phyloP scores from a whole-genome alignment of 2,888 invertebrate species.

The Dyspetes luteomarginatus region DNA sequence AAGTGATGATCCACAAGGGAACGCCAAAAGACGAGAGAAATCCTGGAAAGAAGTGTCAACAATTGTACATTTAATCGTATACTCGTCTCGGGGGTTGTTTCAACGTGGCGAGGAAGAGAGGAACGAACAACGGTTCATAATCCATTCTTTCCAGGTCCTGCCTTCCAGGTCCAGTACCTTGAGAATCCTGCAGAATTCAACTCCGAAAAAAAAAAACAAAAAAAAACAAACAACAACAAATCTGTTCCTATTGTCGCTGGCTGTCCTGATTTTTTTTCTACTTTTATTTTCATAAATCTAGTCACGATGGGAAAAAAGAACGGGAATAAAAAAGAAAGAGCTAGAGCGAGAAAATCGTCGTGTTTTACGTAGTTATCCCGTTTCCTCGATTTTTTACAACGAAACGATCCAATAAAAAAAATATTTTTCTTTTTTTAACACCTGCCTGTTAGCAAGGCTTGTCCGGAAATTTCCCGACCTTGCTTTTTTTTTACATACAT shows the following conservation, averaged over 20 bases:
- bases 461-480: slow-evolving; percentile 43
- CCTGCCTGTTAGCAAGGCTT: slow-evolving; percentile 22
- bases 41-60: slow-evolving; percentile 66
- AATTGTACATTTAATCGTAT: slow-evolving; percentile 13
- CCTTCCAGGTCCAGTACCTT: slow-evolving; percentile 82
- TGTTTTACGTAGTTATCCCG: slow-evolving; percentile 46
- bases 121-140: slow-evolving; percentile 77
- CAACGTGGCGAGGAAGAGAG: slow-evolving; percentile 57
- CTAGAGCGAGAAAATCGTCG: slow-evolving; percentile 33
- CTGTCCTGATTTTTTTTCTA: slow-evolving; percentile 78
- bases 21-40: slow-evolving; percentile 60
- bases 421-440: background rate
- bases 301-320: slow-evolving; percentile 33
- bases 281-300: slow-evolving; percentile 68
- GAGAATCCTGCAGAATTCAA: slow-evolving; percentile 82
- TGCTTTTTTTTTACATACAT: slow-evolving; percentile 51
- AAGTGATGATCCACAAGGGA: slow-evolving; percentile 51
- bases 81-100: slow-evolving; percentile 41
- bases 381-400: slow-evolving; percentile 11
- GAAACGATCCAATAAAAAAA: slow-evolving; percentile 1
- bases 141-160: slow-evolving; percentile 84
- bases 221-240: slow-evolving; percentile 65
- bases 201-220: slow-evolving; percentile 74
- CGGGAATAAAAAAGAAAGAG: slow-evolving; percentile 25
- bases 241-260: slow-evolving; percentile 80